Base-by-base conservation (phyloP, 2,888 invertebrate species). In the Drosophila kokeensis region DNA sequence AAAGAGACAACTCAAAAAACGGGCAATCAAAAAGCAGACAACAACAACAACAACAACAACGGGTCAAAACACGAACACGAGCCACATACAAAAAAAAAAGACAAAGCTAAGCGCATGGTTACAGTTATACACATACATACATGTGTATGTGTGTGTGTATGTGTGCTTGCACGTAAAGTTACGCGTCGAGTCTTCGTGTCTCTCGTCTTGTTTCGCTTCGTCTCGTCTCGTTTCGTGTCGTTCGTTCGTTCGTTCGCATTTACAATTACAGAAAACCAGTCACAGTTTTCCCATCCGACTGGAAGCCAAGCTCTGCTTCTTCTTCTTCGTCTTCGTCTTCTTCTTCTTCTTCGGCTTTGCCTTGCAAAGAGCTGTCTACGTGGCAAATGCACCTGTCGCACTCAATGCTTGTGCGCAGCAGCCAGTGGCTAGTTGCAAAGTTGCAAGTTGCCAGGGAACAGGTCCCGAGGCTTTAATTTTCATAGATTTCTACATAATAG, bases 381-480 rank as follows among this genome's bases (percentile, higher is more conserved):
- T 88, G 82, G 84, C 87, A 87, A 87, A 71, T 86, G 78, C 85
- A 85, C 85, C 85, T 85, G 85, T 85, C 83, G 85, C 73, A 48
- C 32, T 73, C 73, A 73, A 54, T 74, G 83, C 88, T 69, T 83
- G 86, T 79, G 77, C 72, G 64, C 69, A 64, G 65, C 40, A 50
- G 65, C 50, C 24, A 52, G 45, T 38, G 29, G 70, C 36, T 48
- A 73, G 57, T 61, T 42, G 24, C 50, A 18, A 58, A 36, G 45
- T 38, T 27, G 57, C 32, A 49, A 72, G 59, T 60, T 36, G 48
- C 45, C 21, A 40, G 61, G 42, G 67, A 79, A 61, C 66, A 58
- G 69, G 64, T 71, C 58, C 42, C 21, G 30, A n/a, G 50, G 62
- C 29, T 60, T 49, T 36, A 63, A 30, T 57, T 62, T 59, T 21